These are phyloP conservation scores for Amblyjoppa fuscipennis DNA, from an alignment of 2,888 invertebrate genomes.

Conservation along the genomic window DNA sequence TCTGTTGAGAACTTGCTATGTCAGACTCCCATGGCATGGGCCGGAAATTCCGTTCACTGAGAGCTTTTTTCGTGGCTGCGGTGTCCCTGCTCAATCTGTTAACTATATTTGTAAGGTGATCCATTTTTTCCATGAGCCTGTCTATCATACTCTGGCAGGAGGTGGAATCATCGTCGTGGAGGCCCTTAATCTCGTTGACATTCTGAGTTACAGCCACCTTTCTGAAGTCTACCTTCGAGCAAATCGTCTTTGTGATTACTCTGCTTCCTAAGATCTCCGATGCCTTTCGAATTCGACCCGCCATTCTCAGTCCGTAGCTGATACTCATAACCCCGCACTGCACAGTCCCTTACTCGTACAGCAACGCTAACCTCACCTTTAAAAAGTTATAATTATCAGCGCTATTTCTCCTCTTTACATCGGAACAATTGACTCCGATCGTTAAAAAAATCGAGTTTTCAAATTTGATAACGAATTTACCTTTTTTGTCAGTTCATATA, in stretches of 20 bases:
- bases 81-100: background rate
- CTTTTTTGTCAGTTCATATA: background rate
- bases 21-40: conserved; percentile 19
- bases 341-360: background rate
- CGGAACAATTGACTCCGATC: background rate
- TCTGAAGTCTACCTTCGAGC: background rate
- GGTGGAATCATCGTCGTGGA: background rate
- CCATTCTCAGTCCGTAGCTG: background rate
- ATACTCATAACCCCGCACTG: background rate
- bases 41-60: background rate
- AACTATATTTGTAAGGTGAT: background rate
- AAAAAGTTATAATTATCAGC: background rate
- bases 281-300: conserved; percentile 12
- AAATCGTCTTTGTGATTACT: background rate
- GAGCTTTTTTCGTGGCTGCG: background rate
- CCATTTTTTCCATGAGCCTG: conserved; percentile 5
- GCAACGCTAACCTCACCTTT: conserved; percentile 19
- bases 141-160: background rate
- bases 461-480: background rate
- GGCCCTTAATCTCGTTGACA: background rate
- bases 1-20: background rate
- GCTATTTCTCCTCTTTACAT: background rate
- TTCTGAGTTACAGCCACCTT: background rate
- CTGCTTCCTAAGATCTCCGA: background rate
- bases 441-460: background rate